Base-by-base conservation (phyloP, 2,888 invertebrate species). In the Onchidella celtica region DNA sequence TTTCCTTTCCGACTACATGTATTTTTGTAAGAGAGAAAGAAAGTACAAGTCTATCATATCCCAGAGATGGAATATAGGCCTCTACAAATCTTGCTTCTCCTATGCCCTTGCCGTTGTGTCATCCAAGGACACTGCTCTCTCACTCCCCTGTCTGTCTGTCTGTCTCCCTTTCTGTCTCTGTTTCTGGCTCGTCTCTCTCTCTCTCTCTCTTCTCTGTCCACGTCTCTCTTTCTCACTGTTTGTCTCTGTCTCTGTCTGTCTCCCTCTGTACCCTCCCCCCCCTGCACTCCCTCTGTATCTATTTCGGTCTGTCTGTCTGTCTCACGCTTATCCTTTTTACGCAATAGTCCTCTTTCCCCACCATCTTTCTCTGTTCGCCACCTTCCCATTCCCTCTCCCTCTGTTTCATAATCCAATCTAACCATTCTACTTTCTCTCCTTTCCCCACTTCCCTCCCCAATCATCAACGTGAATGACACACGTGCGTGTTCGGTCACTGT, bases 281-380 rank as follows among this genome's bases (percentile, higher is more conserved):
- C 94, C 98, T 69, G 94, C 97, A 55, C 96, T 97, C 84, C 96
- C 92, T 96, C 97, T 0, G 95, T 95, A 6, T 95, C 93, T 92
- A 86, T 87, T 83, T 80, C 29, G 47, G 36, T 73, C 59, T 73
- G 40, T 63, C 65, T 63, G 27, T 32, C 63, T 65, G 27, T 36
- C 65, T 76, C 76, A 32, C 40, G 32, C 38, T 65, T 47, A n/a
- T 47, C 14, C 21, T 27, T 36, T 66, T n/a, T 2, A 9, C 21
- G 3, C 17, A 29, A 11, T 4, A 14, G 11, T 47, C 57, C 27
- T 11, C 29, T 59, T 27, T 40, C 6, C n/a, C 14, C 57, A 6
- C 21, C 17, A 24, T 68, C 29, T 47, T 24, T 97, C 74, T 66
- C 75, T 73, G 21, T 40, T 14, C 70, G 17, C 63, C 36, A 29